Conservation (phyloP, 2,888 invertebrate genomes). For the Ashinkailepas kermadecensis region DNA sequence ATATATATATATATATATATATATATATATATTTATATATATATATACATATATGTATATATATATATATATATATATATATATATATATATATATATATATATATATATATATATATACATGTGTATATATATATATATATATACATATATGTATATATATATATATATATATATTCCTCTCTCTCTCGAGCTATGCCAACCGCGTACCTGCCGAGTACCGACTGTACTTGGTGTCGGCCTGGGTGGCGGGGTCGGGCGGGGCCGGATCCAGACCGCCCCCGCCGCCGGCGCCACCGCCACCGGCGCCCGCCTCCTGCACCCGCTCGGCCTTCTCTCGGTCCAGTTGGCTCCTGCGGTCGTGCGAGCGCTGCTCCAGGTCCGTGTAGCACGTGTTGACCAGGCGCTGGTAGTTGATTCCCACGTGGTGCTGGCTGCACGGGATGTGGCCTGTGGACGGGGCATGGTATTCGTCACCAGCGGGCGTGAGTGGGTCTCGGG, state of each 20-base stretch:
- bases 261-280: not conserved
- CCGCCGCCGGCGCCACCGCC: not conserved
- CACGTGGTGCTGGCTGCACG: not conserved
- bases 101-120: too few relatives aligned
- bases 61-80: too few relatives aligned
- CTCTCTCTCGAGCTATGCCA: too few relatives aligned
- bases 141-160: too few relatives aligned
- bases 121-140: too few relatives aligned
- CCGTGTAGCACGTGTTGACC: constrained; percentile 29
- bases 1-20: too few relatives aligned
- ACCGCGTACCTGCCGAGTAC: not conserved
- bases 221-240: not conserved
- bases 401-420: constrained; percentile 26
- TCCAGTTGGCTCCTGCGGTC: constrained; percentile 26
- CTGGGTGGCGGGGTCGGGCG: not conserved
- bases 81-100: too few relatives aligned
- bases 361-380: constrained; percentile 25
- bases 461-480: too few relatives aligned
- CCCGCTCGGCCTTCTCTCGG: constrained; percentile 26
- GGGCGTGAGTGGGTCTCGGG: too few relatives aligned
- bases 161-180: too few relatives aligned
- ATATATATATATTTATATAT: too few relatives aligned
- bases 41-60: too few relatives aligned
- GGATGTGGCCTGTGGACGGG: not conserved
- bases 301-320: constrained; percentile 28